Evolutionary conservation across 2,797 vertebrate genomes (phyloP).

Genomic region (Agapornis canus): DNA sequence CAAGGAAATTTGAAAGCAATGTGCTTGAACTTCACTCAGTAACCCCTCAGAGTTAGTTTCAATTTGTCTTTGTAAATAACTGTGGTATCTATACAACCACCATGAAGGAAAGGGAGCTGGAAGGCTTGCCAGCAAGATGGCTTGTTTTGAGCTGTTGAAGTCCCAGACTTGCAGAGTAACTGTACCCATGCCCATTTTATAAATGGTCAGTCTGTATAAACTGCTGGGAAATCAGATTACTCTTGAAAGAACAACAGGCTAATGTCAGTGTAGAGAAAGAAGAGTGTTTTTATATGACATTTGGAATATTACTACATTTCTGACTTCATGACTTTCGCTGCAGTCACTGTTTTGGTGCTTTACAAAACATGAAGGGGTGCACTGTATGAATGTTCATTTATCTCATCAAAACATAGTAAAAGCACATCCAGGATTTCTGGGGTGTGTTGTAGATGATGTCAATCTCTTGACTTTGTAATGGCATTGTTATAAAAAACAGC

Average conservation of each 20-base stretch:
- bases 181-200: neutral
- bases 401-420: rapidly evolving
- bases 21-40: constrained; percentile 8
- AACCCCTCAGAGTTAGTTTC: neutral
- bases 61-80: neutral
- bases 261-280: rapidly evolving
- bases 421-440: neutral
- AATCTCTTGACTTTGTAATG: neutral
- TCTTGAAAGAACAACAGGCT: neutral
- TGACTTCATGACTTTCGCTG: neutral
- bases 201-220: neutral
- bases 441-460: neutral
- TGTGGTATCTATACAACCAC: rapidly evolving
- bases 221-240: neutral
- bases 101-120: rapidly evolving
- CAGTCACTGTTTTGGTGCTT: rapidly evolving
- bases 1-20: constrained; percentile 42
- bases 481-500: rapidly evolving
- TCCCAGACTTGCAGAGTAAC: rapidly evolving
- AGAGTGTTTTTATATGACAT: rapidly evolving
- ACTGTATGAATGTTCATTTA: rapidly evolving
- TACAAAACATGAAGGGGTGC: too few relatives aligned
- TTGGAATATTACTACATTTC: neutral
- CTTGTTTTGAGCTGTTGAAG: neutral
- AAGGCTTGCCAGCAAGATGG: rapidly evolving